Evolutionary conservation across 2,113 vertebrate genomes (phyloP), one percentile per base, ranked within the genome.

Genomic region (Passer domesticus): DNA sequence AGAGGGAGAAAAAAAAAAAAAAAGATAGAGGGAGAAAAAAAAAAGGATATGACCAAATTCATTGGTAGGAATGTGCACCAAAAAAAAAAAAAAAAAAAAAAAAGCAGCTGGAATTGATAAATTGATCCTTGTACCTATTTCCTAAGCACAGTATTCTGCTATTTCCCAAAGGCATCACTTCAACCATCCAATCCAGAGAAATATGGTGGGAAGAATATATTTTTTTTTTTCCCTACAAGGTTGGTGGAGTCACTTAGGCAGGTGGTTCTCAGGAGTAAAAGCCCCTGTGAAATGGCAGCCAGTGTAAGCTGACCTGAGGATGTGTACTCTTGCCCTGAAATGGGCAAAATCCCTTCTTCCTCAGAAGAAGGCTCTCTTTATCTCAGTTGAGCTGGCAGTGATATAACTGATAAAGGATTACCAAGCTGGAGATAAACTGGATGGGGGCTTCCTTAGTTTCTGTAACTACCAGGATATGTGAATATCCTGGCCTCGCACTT

Each of bases 1-100:
- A 13, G 3, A 3, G 4, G 3, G 0, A 10, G 3, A 37, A 1
- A 33, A 39, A 35, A 55, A 64, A 60, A 28, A 56, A 62, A 16
- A 17, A 50, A 22, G 2, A 37, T 8, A 13, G 3, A 3, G 4
- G 3, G 0, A 10, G 3, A 37, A 1, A 33, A 39, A n/a, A 35
- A 55, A 64, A 60, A 28, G 1, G 3, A 30, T 24, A 50, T 0
- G 1, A 33, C 23, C 62, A 25, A 19, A 43, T 59, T 24, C 33
- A 7, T 31, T 27, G 7, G 22, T 49, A 69, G 20, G 25, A 85
- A n/a, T 13, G 44, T 2, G 3, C 44, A 30, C 3, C 33, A 17
- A 89, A 33, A 39, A 16, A 58, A 24, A 87, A 33, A 35, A 23
- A 58, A 21, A 52, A 52, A 30, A 31, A 19, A 13, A 41, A 37